A percentile compares a stretch with the other conserved stretches of the same genome.
phyloP scores from a whole-genome alignment of 2,113 vertebrate genomes.

The Fulica atra region DNA sequence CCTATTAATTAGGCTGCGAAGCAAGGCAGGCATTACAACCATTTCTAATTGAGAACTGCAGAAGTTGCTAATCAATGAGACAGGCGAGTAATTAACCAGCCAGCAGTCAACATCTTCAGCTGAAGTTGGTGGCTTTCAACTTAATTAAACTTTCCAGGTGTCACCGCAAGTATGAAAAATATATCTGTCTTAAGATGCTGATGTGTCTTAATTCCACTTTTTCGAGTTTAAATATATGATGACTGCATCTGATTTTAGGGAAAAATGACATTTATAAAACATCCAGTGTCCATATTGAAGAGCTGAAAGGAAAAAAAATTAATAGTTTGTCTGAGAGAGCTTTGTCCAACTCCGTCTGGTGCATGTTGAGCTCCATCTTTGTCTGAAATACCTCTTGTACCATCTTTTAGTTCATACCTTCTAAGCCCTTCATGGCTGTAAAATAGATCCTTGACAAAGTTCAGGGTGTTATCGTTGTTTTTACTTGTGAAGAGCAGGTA shows the following conservation, averaged over 20 bases:
- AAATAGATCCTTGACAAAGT: neutral
- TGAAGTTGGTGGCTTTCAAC: constrained; percentile 70
- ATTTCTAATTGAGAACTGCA: constrained; percentile 50
- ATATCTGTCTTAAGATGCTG: neutral
- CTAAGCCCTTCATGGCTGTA: neutral
- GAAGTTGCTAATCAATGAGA: constrained; percentile 73
- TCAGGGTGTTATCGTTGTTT: neutral
- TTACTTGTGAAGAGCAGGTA: neutral
- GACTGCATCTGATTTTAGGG: neutral
- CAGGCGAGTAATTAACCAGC: constrained; percentile 73
- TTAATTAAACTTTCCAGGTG: constrained; percentile 75
- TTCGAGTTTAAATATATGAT: neutral
- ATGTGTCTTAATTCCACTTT: constrained; percentile 45
- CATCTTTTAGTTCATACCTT: neutral
- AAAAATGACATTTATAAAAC: neutral
- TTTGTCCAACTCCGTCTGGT: neutral
- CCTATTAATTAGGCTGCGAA: constrained; percentile 69
- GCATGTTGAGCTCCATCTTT: neutral
- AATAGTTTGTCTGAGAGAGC: neutral
- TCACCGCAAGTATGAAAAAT: constrained; percentile 38
- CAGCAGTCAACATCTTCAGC: constrained; percentile 64
- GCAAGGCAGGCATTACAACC: constrained; percentile 40
- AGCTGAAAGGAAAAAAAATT: neutral
- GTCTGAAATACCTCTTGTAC: neutral
- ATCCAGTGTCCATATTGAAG: neutral